Percentiles rank a stretch among this genome's conserved stretches.
phyloP scores from a whole-genome alignment of 1,140 invertebrate genomes.

The Carcinoscorpius rotundicauda region DNA sequence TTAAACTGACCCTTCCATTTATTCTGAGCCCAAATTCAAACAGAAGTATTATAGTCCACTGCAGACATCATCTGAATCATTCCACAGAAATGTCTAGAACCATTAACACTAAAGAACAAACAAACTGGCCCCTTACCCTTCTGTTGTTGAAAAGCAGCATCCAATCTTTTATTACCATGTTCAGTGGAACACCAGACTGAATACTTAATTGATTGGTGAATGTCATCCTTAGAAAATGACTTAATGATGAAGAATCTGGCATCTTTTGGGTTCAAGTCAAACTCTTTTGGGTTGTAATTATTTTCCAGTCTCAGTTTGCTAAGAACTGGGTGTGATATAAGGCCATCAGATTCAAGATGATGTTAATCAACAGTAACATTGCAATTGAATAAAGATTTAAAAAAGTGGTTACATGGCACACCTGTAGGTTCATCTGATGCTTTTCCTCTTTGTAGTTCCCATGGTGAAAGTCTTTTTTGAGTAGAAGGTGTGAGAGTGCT shows the following conservation, averaged over 20 bases:
- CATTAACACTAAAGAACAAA: constrained; percentile 93
- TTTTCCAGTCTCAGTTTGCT: constrained; percentile 84
- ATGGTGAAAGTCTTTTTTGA: constrained; percentile 24
- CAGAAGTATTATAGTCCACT: constrained; percentile 61
- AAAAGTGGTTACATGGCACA: constrained; percentile 30
- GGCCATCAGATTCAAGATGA: constrained; percentile 14
- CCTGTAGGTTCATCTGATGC: constrained; percentile 20
- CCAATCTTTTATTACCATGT: constrained; percentile 90
- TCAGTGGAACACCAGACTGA: constrained; percentile 98
- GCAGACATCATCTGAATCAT: constrained; percentile 94
- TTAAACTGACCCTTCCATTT: constrained; percentile 90
- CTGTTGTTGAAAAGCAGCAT: constrained; percentile 76
- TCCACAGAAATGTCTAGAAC: constrained; percentile 95
- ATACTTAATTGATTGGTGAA: constrained; percentile 96
- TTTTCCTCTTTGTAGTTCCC: constrained; percentile 22
- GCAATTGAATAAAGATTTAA: constrained; percentile 29
- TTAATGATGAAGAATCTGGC: constrained; percentile 95
- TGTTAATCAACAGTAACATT: constrained; percentile 14
- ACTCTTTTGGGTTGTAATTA: constrained; percentile 88
- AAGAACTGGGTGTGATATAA: constrained; percentile 43
- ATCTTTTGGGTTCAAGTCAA: constrained; percentile 71
- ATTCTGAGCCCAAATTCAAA: constrained; percentile 80
- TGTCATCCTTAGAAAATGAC: constrained; percentile 96
- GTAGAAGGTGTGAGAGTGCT: constrained; percentile 8
- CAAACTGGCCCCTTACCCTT: constrained; percentile 68